These are phyloP conservation scores for Conops quadrifasciatus DNA, from an alignment of 2,888 invertebrate genomes.

Conservation along the genomic window DNA sequence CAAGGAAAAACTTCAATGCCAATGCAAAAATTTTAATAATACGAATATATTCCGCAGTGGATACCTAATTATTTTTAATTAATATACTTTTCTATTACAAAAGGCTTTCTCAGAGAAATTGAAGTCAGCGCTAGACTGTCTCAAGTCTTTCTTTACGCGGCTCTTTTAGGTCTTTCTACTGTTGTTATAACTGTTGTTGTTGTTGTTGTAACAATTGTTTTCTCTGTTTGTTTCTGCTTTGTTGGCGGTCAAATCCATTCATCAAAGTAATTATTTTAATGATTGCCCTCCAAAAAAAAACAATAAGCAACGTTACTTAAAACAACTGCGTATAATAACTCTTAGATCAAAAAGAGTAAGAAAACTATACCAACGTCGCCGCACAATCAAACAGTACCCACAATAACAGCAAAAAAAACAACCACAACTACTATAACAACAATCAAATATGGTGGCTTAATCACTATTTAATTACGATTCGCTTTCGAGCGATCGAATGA, in stretches of 20 bases:
- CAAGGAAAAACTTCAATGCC: background rate
- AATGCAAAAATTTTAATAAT: too few relatives aligned
- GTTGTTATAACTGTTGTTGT: background rate
- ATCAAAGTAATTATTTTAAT: slow-evolving; percentile 63
- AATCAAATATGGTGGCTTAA: slow-evolving; percentile 65
- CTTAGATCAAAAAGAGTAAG: background rate
- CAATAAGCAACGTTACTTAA: slow-evolving; percentile 2
- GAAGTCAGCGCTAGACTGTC: too few relatives aligned
- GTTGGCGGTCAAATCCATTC: slow-evolving; percentile 45
- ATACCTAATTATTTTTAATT: too few relatives aligned
- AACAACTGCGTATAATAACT: slow-evolving; percentile 30
- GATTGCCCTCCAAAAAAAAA: slow-evolving; percentile 58
- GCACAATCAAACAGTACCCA: background rate
- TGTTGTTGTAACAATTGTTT: background rate
- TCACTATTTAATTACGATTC: slow-evolving; percentile 63
- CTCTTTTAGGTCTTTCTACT: background rate
- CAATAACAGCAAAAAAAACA: slow-evolving; percentile 4
- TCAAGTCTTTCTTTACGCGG: too few relatives aligned
- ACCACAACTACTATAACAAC: slow-evolving; percentile 40
- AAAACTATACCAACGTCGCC: background rate
- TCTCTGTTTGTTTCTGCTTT: background rate
- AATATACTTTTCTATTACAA: too few relatives aligned
- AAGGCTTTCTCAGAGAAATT: too few relatives aligned
- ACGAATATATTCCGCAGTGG: too few relatives aligned
- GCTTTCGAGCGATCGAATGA: slow-evolving; percentile 16